Base-by-base conservation (phyloP, 1,140 invertebrate genomes). In the Helicoverpa armigera region DNA sequence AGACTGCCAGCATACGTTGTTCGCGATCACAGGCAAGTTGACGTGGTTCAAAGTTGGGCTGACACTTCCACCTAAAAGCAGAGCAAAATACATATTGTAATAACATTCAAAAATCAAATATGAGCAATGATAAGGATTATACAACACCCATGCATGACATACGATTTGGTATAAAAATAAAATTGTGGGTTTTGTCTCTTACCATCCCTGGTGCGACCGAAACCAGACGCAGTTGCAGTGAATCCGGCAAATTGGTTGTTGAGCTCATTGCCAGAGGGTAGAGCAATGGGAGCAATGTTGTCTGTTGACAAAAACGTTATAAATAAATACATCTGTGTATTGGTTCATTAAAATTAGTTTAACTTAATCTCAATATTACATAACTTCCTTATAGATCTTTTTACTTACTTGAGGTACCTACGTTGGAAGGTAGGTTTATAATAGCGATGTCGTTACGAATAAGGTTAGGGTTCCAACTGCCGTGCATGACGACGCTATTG, bases 351-450 rank as follows among this genome's bases (percentile, higher is more conserved):
- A 35, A 35, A 35, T 5, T 35, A 35, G 35, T 35, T 35, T 35
- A 5, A 3, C 35, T 3, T 35, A 35, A 23, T 23, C 23, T 23
- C 23, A 23, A 23, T 7, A 35, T 3, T 35, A 35, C 35, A 35
- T 35, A 35, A 5, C 7, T 35, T 7, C 3, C 7, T 2, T 7
- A 35, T 0, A 35, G 35, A 35, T 35, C 35, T 5, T 35, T 35
- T 35, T 35, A 69, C 87, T 72, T 83, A 93, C 92, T 84, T 56
- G 94, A 91, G 43, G 90, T 83, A 12, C 82, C 29, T 11, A 95
- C 82, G 4, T 56, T 7, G 0, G 69, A 76, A 9, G 91, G 90
- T 23, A 95, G 73, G 61, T 89, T 81, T 53, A 88, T 83, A 7
- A 92, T 54, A 73, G 86, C 89, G 29, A 92, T 77, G 54, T 92